These are phyloP conservation scores for Ectemnius continuus DNA, from an alignment of 2,888 invertebrate species.

Conservation along the genomic window DNA sequence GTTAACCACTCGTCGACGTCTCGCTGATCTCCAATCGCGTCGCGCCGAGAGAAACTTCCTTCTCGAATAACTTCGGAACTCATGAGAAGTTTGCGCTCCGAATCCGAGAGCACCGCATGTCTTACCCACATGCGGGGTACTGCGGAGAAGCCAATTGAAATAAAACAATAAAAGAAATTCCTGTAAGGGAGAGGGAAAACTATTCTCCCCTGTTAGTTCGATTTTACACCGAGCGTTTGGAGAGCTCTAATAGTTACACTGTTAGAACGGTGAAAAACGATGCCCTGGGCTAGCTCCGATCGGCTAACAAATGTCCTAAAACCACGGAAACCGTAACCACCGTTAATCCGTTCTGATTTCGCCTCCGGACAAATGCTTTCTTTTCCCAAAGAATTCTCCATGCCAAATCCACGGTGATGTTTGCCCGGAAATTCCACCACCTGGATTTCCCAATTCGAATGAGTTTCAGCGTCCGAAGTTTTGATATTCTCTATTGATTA, in stretches of 20 bases:
- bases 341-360: conserved; percentile 17
- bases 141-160: too few relatives aligned
- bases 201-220: too few relatives aligned
- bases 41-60: background rate
- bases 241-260: background rate
- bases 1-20: background rate
- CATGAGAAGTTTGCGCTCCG: too few relatives aligned
- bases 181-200: background rate
- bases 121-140: too few relatives aligned
- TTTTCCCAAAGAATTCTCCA: background rate
- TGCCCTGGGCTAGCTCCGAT: conserved; percentile 31
- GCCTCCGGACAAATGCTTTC: background rate
- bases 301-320: conserved; percentile 51
- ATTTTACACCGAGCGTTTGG: too few relatives aligned
- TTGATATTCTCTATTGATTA: too few relatives aligned
- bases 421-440: too few relatives aligned
- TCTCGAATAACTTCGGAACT: background rate
- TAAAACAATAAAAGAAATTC: too few relatives aligned
- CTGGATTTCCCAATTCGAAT: too few relatives aligned
- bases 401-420: too few relatives aligned
- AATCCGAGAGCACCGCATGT: too few relatives aligned
- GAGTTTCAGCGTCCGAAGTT: too few relatives aligned
- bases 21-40: background rate
- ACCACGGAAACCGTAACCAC: conserved; percentile 33
- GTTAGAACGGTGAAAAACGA: conserved; percentile 17